Percentiles rank a stretch among this genome's conserved stretches.
phyloP scores from a whole-genome alignment of 2,113 vertebrate genomes.

The Pangasianodon hypophthalmus region DNA sequence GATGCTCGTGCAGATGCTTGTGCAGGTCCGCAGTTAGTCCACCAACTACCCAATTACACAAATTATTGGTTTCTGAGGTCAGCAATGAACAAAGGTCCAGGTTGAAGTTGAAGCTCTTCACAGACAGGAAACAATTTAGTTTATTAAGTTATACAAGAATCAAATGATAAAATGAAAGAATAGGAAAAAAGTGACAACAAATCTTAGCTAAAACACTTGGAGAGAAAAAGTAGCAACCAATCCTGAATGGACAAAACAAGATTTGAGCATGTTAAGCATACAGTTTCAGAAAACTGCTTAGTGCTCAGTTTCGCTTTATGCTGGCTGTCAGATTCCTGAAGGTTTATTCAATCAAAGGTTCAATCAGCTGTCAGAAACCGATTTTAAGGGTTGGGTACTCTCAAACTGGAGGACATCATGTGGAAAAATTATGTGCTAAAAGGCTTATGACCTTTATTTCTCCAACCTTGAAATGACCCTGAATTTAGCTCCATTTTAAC shows the following conservation, averaged over 20 bases:
- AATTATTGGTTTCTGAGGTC: background rate
- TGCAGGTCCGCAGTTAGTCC: background rate
- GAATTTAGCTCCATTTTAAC: background rate
- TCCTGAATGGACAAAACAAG: background rate
- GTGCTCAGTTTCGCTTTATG: background rate
- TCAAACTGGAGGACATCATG: background rate
- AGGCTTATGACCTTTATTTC: background rate
- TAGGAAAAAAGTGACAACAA: background rate
- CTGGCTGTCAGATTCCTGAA: background rate
- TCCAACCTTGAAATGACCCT: background rate
- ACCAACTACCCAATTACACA: background rate
- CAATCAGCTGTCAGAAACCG: background rate
- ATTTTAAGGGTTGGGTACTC: background rate
- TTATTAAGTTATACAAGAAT: background rate
- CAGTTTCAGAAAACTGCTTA: background rate
- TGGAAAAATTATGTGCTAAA: background rate
- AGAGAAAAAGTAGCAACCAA: background rate
- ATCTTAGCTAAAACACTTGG: background rate
- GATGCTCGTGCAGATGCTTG: background rate
- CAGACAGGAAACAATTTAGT: background rate
- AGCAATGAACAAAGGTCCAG: background rate
- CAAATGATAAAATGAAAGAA: background rate
- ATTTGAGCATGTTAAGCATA: background rate
- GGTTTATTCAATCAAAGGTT: background rate
- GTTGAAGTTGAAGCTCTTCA: background rate